Percentiles rank a stretch among this genome's conserved stretches.
Conservation (phyloP, 2,113 vertebrate species). For the Chiloscyllium plagiosum region DNA sequence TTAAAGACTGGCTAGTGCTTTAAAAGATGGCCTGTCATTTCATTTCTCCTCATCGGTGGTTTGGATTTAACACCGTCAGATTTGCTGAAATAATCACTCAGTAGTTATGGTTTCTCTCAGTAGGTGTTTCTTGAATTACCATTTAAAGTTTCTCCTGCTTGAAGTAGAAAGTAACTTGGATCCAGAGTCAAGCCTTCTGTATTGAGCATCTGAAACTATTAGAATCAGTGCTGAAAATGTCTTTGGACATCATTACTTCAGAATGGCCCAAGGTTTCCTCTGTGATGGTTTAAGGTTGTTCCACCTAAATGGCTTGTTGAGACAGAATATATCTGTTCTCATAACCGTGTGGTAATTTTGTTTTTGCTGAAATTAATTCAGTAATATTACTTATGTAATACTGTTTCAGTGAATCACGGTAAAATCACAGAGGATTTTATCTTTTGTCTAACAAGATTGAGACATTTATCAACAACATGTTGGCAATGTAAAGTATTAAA, state of each 20-base stretch:
- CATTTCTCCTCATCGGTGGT: background rate
- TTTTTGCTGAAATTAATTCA: background rate
- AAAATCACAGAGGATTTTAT: background rate
- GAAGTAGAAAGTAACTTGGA: background rate
- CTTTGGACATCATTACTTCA: background rate
- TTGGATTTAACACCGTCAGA: background rate
- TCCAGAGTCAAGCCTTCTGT: background rate
- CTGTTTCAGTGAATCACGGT: background rate
- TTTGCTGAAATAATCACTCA: background rate
- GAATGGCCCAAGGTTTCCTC: background rate
- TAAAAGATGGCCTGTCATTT: background rate
- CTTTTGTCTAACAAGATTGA: background rate
- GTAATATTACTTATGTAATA: background rate
- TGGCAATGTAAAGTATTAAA: background rate
- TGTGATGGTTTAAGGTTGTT: background rate
- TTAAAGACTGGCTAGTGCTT: too few relatives aligned
- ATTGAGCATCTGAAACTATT: background rate
- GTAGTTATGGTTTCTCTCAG: background rate
- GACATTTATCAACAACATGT: background rate
- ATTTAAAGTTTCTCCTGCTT: background rate
- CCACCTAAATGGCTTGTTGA: background rate
- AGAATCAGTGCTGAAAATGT: background rate
- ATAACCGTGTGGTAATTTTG: background rate
- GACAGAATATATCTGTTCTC: background rate
- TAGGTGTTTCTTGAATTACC: background rate